A percentile compares a stretch with the other conserved stretches of the same genome.
Conservation (phyloP, 2,797 vertebrate genomes). For the Cetoscarus ocellatus region DNA sequence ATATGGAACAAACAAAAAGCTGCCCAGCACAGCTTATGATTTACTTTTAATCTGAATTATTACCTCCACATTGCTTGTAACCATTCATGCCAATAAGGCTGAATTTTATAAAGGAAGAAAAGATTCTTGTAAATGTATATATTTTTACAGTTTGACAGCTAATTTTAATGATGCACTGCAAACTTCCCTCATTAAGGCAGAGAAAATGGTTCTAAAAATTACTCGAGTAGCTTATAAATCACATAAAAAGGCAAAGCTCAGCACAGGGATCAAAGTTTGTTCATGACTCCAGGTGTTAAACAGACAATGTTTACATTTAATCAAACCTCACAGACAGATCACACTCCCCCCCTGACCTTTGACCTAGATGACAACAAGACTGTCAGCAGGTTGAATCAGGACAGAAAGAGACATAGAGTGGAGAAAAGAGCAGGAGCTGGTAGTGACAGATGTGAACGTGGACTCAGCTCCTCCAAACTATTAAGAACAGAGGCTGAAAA, state of each 20-base stretch:
- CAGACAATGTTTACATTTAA: constrained; percentile 64
- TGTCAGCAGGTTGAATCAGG: constrained; percentile 31
- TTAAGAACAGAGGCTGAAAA: constrained; percentile 65
- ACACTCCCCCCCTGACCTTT: constrained; percentile 45
- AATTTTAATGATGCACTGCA: neutral
- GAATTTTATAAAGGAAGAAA: neutral
- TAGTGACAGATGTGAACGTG: constrained; percentile 60
- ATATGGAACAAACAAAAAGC: too few species aligned
- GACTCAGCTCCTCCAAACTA: constrained; percentile 54
- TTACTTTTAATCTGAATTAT: too few species aligned
- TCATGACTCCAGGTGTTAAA: neutral
- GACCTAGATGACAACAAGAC: constrained; percentile 25
- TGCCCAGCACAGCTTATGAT: too few species aligned
- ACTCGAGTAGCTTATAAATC: neutral
- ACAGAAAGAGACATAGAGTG: constrained; percentile 16
- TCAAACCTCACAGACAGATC: constrained; percentile 36
- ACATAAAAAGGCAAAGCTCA: constrained; percentile 14
- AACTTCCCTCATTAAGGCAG: neutral
- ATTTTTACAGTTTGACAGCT: neutral
- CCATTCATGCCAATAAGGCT: too few species aligned
- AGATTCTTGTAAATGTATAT: neutral
- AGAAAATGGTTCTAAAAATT: neutral
- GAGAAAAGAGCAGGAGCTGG: constrained; percentile 15
- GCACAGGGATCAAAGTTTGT: constrained; percentile 5
- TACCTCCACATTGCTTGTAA: too few species aligned